Conservation (phyloP, 1,140 invertebrate genomes). For the Apis florea region DNA sequence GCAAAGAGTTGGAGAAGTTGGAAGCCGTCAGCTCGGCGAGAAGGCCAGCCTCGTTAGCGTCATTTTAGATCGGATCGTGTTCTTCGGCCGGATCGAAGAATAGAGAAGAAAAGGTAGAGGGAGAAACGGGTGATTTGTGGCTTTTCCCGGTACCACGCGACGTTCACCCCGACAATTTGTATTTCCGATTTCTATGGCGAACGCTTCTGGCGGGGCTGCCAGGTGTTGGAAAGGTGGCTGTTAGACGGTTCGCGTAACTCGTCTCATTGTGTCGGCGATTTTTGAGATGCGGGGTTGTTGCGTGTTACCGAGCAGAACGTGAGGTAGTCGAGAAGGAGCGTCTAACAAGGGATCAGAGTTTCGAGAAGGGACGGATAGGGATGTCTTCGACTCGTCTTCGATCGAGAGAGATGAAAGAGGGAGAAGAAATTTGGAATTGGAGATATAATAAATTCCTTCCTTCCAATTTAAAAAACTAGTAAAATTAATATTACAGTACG, state of each 20-base stretch:
- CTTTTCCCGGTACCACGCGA: conserved; percentile 64
- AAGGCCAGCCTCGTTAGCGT: conserved; percentile 69
- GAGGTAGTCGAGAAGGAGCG: not conserved
- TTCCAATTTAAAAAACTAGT: too few relatives aligned
- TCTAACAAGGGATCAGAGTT: conserved; percentile 27
- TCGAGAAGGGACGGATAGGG: not conserved
- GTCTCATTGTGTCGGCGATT: conserved; percentile 60
- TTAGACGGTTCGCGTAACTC: conserved; percentile 48
- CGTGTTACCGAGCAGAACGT: conserved; percentile 25
- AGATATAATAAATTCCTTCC: too few relatives aligned
- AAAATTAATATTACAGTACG: too few relatives aligned
- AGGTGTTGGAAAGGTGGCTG: conserved; percentile 60
- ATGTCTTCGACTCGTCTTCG: conserved; percentile 3
- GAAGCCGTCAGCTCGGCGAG: conserved; percentile 47
- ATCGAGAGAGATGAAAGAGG: not conserved
- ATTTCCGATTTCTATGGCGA: conserved; percentile 68
- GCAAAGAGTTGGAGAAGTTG: conserved; percentile 7
- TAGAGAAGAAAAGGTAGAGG: not conserved
- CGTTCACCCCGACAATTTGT: conserved; percentile 71
- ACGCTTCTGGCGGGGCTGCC: conserved; percentile 57
- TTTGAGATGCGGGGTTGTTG: conserved; percentile 31
- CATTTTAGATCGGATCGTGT: conserved; percentile 68
- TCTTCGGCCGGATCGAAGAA: conserved; percentile 19
- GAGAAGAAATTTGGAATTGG: too few relatives aligned
- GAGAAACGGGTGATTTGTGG: conserved; percentile 70